phyloP scores from a whole-genome alignment of 2,113 vertebrate genomes.

The Ondatra zibethicus region DNA sequence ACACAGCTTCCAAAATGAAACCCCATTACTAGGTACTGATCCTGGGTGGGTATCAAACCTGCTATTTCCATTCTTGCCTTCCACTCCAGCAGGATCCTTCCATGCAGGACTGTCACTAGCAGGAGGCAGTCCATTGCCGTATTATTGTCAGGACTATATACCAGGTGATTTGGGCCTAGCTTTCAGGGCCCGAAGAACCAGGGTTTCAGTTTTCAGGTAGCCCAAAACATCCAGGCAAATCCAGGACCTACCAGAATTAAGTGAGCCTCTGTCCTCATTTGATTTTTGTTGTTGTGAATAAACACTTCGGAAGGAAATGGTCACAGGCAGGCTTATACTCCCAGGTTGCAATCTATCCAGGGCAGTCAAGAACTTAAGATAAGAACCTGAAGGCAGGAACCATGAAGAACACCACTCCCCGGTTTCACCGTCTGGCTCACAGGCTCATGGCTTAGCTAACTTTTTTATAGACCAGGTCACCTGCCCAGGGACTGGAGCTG shows the following conservation, averaged over 20 bases:
- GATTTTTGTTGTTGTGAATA: neutral
- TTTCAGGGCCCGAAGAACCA: neutral
- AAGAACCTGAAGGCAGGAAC: neutral
- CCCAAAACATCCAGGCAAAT: neutral
- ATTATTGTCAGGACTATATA: neutral
- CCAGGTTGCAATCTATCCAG: too few relatives aligned
- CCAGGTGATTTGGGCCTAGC: neutral
- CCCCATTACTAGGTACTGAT: accelerated
- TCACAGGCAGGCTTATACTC: too few relatives aligned
- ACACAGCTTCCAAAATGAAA: neutral
- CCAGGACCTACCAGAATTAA: neutral
- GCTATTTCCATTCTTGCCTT: neutral
- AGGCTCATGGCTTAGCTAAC: too few relatives aligned
- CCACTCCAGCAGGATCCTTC: neutral
- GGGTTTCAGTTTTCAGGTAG: neutral
- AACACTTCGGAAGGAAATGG: neutral
- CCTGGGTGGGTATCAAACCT: neutral
- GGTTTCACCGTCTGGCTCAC: neutral
- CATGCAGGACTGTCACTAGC: neutral
- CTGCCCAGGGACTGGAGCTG: neutral
- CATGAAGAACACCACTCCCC: accelerated
- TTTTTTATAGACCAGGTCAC: neutral
- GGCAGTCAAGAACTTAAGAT: neutral
- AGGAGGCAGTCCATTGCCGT: neutral
- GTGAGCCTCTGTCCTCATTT: neutral